These are phyloP conservation scores for Neosalanx taihuensis DNA, from an alignment of 2,797 vertebrate genomes.

Conservation along the genomic window DNA sequence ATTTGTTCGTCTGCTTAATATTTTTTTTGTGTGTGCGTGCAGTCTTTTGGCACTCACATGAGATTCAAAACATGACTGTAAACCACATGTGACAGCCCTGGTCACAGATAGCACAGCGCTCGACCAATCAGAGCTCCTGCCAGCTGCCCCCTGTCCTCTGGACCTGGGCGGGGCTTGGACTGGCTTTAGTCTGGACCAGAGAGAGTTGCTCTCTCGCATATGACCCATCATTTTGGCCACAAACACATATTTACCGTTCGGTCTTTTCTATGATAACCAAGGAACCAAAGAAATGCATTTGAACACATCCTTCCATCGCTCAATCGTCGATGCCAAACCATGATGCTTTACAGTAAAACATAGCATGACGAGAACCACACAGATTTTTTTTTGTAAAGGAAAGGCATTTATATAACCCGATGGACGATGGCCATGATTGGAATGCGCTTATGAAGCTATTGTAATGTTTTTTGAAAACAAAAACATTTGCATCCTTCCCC, in stretches of 20 bases:
- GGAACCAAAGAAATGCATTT: slow-evolving; percentile 34
- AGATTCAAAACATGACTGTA: slow-evolving; percentile 35
- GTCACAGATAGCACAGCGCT: slow-evolving; percentile 34
- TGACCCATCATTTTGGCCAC: slow-evolving; percentile 48
- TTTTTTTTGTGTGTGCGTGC: slow-evolving; percentile 45
- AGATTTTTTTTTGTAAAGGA: slow-evolving; percentile 39
- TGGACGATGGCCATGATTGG: slow-evolving; percentile 20
- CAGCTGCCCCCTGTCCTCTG: slow-evolving; percentile 41
- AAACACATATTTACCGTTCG: slow-evolving; percentile 16
- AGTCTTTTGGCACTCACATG: slow-evolving; percentile 52
- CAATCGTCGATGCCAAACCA: slow-evolving; percentile 30
- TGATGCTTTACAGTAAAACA: slow-evolving; percentile 42
- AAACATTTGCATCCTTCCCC: not conserved
- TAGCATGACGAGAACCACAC: slow-evolving; percentile 31
- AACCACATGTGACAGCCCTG: slow-evolving; percentile 41
- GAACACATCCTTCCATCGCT: slow-evolving; percentile 38
- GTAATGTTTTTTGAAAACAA: slow-evolving; percentile 29
- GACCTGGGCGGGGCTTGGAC: slow-evolving; percentile 26
- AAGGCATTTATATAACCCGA: slow-evolving; percentile 38
- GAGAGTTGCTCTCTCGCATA: slow-evolving; percentile 46
- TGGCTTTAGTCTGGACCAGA: slow-evolving; percentile 56
- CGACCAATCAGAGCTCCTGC: slow-evolving; percentile 18
- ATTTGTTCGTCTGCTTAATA: slow-evolving; percentile 57
- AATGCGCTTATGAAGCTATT: slow-evolving; percentile 35
- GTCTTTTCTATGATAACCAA: slow-evolving; percentile 33